Percentiles rank a stretch among this genome's conserved stretches.
Conservation (phyloP, 1,140 invertebrate species). For the Thereuonema tuberculata region DNA sequence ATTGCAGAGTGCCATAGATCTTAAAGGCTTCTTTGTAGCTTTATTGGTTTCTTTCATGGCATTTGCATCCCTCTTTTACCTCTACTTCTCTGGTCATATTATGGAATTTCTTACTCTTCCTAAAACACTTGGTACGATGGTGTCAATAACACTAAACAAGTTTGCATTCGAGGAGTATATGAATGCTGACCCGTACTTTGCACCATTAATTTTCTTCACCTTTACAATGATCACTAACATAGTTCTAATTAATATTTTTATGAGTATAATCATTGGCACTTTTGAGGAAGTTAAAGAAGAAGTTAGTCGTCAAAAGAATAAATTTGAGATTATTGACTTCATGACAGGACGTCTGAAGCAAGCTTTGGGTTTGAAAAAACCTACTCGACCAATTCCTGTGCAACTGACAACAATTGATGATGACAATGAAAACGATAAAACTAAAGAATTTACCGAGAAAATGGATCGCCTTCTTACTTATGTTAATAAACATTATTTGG, state of each 20-base stretch:
- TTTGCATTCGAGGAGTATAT: conserved; percentile 38
- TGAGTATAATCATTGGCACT: conserved; percentile 40
- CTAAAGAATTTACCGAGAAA: conserved; percentile 28
- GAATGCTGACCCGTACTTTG: conserved; percentile 31
- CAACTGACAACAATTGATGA: not conserved
- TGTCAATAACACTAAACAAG: conserved; percentile 41
- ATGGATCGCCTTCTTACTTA: conserved; percentile 32
- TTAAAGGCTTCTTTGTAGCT: conserved; percentile 29
- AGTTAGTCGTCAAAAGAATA: conserved; percentile 21
- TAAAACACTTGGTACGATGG: conserved; percentile 34
- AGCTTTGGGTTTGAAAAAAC: conserved; percentile 14
- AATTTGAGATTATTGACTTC: conserved; percentile 27
- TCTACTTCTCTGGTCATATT: conserved; percentile 34
- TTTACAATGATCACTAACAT: conserved; percentile 39
- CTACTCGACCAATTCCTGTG: not conserved
- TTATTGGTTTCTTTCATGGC: conserved; percentile 31
- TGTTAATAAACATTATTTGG: conserved; percentile 34
- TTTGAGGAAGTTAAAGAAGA: conserved; percentile 32
- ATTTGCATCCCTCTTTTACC: conserved; percentile 37
- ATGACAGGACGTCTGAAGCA: conserved; percentile 21
- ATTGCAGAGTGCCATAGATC: conserved; percentile 28
- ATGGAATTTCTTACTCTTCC: conserved; percentile 36
- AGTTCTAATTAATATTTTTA: conserved; percentile 42
- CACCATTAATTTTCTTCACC: conserved; percentile 38
- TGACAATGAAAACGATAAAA: conserved; percentile 7